phyloP scores from a whole-genome alignment of 2,113 vertebrate species.

The Cochlearius cochlearius region DNA sequence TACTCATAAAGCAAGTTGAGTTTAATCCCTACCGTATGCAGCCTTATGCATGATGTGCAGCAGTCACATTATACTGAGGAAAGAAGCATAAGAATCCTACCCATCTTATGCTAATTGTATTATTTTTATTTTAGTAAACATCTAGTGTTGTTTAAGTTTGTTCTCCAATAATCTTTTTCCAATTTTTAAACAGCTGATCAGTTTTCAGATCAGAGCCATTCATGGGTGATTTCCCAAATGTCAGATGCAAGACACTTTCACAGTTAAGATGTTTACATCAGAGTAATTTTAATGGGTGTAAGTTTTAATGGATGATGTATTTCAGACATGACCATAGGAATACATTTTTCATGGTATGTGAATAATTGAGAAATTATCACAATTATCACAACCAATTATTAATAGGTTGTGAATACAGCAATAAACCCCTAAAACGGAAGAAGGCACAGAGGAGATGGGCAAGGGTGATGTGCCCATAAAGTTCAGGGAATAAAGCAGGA shows the following conservation, averaged over 20 bases:
- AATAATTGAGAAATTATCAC: background rate
- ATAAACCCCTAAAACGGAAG: background rate
- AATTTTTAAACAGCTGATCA: background rate
- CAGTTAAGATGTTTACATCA: background rate
- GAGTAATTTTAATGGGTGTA: background rate
- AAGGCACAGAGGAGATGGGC: background rate
- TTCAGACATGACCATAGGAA: background rate
- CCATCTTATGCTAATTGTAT: background rate
- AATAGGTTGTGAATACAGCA: background rate
- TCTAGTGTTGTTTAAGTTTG: background rate
- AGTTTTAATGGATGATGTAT: background rate
- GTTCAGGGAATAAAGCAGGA: background rate
- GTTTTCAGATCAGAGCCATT: background rate
- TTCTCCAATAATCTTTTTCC: background rate
- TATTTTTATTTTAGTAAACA: background rate
- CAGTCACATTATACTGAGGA: background rate
- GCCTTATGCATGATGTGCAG: rapidly evolving
- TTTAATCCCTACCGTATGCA: background rate
- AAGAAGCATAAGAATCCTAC: background rate
- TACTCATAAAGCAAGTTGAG: background rate
- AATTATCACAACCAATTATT: background rate
- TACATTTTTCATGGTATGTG: background rate
- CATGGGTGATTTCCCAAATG: background rate
- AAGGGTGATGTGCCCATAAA: background rate
- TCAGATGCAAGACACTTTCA: background rate